phyloP scores from a whole-genome alignment of 2,888 invertebrate species.

The Polietes domitor region DNA sequence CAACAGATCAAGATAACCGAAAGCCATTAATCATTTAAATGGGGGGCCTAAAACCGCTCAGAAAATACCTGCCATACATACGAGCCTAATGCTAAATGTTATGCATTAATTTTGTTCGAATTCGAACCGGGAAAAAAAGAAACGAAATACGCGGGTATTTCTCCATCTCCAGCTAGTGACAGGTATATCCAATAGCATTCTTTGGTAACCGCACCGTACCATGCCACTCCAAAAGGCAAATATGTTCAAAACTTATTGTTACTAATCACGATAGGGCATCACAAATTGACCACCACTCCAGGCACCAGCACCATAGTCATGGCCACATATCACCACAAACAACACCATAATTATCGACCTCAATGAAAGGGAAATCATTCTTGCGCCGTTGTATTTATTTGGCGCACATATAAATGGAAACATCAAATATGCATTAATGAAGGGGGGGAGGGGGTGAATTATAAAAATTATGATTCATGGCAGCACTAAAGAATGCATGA shows the following conservation, averaged over 20 bases:
- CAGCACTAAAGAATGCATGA: no score
- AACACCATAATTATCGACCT: constrained; percentile 9
- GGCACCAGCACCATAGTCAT: neutral
- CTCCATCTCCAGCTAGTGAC: constrained; percentile 44
- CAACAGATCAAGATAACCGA: constrained; percentile 56
- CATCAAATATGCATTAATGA: constrained; percentile 55
- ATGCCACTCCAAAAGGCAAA: constrained; percentile 6
- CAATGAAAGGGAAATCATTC: constrained; percentile 28
- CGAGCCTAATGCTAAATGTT: constrained; percentile 50
- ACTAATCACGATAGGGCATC: constrained; percentile 42
- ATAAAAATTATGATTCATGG: neutral
- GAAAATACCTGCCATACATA: constrained; percentile 22
- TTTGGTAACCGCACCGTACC: neutral
- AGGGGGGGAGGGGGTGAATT: neutral
- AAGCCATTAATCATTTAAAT: constrained; percentile 59
- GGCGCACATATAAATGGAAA: constrained; percentile 1
- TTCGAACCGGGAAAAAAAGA: neutral
- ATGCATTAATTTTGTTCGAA: constrained; percentile 52
- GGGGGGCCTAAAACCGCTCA: constrained; percentile 18
- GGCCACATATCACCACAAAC: constrained; percentile 4
- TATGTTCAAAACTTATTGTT: constrained; percentile 23
- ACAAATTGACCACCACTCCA: constrained; percentile 45
- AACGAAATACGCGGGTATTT: constrained; percentile 46
- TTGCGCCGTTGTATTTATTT: neutral
- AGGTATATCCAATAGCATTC: constrained; percentile 36